Evolutionary conservation across 2,797 vertebrate genomes (phyloP), one percentile per base, ranked within the genome.

Genomic region (Botia almorhae): DNA sequence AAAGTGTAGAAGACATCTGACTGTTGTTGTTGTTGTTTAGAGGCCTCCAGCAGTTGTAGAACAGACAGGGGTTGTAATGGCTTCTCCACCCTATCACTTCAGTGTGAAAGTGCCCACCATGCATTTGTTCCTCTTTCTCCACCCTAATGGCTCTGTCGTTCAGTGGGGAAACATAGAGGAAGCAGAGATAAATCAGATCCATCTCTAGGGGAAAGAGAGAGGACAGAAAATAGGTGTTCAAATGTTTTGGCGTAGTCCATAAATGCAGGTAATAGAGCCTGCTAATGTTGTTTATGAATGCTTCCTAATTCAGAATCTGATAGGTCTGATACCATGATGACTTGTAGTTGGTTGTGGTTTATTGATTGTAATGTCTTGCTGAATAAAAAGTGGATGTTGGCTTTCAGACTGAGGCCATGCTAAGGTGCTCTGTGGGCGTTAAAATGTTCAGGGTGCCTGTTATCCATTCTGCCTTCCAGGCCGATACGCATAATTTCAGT

Each of bases 201-300:
- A 56, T 71, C 72, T 65, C 64, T 29, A 26, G 63, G 17, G 81
- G 83, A 84, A 88, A 83, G 82, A 82, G 87, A 88, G 7, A 61
- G 23, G 50, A 55, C 23, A 5, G 23, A 70, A 76, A 78, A 82
- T 69, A 75, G 46, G 65, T 21, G 39, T 56, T 46, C 60, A 82
- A 89, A 88, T 87, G 60, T 70, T 84, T 93, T 89, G 92, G 91
- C 89, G 89, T 76, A 76, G 88, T 88, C 90, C 86, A 89, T 92
- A 91, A 91, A 92, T 89, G 90, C 87, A 76, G 83, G 79, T 76
- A 74, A 23, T 88, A 87, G 85, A 83, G 88, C 80, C 88, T 43
- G 87, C 83, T 85, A 68, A 71, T 83, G 74, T 83, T 91, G 90
- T 90, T 91, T 91, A 90, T 83, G 85, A 86, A 73, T 8, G 68